Base-by-base conservation (phyloP, 2,113 vertebrate species). In the Cervus canadensis region DNA sequence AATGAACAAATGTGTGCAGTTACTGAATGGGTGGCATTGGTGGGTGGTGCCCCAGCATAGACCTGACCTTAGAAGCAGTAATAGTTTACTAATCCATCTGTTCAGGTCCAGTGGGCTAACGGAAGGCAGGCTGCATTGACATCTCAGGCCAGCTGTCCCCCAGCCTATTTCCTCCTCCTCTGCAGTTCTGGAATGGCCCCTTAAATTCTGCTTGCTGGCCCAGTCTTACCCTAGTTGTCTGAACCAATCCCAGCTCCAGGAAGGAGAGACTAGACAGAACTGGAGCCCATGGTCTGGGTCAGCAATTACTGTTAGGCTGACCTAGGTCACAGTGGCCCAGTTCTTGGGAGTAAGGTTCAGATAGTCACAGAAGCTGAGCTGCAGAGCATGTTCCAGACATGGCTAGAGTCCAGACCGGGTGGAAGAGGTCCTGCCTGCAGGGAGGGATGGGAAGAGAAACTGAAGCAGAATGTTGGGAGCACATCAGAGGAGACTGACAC, bases 301-400 rank as follows among this genome's bases (percentile, higher is more conserved):
- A 97, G 62, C 86, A 93, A 67, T 94, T 86, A 13, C 33, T 74
- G 87, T 94, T 82, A 95, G 71, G 13, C 82, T 71, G 87, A 97
- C 96, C 97, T n/a, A 30, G 97, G 97, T 98, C 94, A 60, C 7
- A 1, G 94, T 94, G 91, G 91, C 96, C 50, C 33, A 10, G 86
- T 67, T 97, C 76, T 57, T 43, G 83, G 60, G 13, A 86, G 64
- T 16, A 7, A 40, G 17, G 6, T 90, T 91, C 87, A 56, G 54
- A 71, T 56, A 59, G 76, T 92, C 90, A 56, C 54, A 43, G 81
- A 57, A 92, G 88, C 64, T 83, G 81, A 54, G 36, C 26, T 76
- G n/a, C 30, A 56, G 93, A 97, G 50, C 30, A 1, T 95, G 87
- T 67, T 91, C 54, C 40, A 79, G 95, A 90, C 50, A 30, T 28